Conservation (phyloP, 2,113 vertebrate species). For the Theropithecus gelada region DNA sequence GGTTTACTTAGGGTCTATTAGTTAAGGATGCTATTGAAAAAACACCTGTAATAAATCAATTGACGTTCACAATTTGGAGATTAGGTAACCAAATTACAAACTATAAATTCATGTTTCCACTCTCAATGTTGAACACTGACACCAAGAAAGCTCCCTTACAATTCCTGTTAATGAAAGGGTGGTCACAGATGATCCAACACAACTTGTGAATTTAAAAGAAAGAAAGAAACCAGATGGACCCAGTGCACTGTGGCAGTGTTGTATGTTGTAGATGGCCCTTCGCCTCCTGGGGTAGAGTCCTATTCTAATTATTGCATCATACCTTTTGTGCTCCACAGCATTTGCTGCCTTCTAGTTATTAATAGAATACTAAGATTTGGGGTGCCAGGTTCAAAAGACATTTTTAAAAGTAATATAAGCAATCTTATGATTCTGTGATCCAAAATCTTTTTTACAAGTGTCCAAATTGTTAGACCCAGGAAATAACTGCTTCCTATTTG, state of each 20-base stretch:
- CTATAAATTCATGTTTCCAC: not conserved
- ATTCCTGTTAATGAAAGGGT: not conserved
- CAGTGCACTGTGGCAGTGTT: not conserved
- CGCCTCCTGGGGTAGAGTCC: slow-evolving; percentile 15
- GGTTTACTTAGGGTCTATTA: not conserved
- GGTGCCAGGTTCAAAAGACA: not conserved
- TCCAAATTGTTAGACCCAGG: slow-evolving; percentile 47
- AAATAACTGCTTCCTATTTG: slow-evolving; percentile 37
- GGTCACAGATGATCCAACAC: not conserved
- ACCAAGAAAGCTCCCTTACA: not conserved
- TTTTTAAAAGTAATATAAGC: not conserved
- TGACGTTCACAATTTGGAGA: not conserved
- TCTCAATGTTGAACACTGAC: not conserved
- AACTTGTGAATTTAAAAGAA: not conserved
- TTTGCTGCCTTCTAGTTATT: slow-evolving; percentile 30
- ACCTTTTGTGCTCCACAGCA: not conserved
- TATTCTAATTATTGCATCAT: slow-evolving; percentile 52
- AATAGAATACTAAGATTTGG: not conserved
- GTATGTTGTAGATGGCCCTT: slow-evolving; percentile 43
- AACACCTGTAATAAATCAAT: not conserved
- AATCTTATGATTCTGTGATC: not conserved
- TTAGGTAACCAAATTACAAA: not conserved
- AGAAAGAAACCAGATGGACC: not conserved
- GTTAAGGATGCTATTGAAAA: not conserved
- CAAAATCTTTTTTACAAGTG: slow-evolving; percentile 13